These are phyloP conservation scores for Cinara cedri DNA, from an alignment of 2,888 invertebrate genomes.

Conservation along the genomic window DNA sequence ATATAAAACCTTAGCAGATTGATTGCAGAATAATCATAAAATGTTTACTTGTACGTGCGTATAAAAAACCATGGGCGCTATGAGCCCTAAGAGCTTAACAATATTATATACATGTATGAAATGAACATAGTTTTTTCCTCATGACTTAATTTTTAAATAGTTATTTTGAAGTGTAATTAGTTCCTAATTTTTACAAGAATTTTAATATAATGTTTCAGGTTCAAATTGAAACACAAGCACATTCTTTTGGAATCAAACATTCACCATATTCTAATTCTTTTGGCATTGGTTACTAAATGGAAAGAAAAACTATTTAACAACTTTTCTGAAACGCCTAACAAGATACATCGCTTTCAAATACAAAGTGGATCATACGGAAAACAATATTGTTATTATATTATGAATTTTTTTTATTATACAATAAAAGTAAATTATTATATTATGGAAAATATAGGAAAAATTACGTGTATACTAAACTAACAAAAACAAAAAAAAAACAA, in stretches of 20 bases:
- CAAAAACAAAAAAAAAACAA: slow-evolving; percentile 23
- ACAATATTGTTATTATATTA: slow-evolving; percentile 25
- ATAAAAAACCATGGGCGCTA: too few relatives aligned
- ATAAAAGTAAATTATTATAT: slow-evolving; percentile 33
- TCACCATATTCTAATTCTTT: slow-evolving; percentile 75
- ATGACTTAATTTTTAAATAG: neutral
- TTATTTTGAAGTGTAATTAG: neutral
- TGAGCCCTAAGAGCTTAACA: neutral
- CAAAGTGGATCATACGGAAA: neutral
- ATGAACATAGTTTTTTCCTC: neutral
- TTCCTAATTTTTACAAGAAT: neutral
- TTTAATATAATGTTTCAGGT: slow-evolving; percentile 65
- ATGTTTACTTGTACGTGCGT: neutral
- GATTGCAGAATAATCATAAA: neutral
- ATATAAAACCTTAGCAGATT: neutral
- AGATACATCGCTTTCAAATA: slow-evolving; percentile 47
- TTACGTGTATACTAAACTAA: slow-evolving; percentile 34
- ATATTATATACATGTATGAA: neutral
- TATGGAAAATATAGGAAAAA: slow-evolving; percentile 16
- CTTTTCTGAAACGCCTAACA: slow-evolving; percentile 42
- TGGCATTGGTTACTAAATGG: slow-evolving; percentile 60
- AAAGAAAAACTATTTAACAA: slow-evolving; percentile 46
- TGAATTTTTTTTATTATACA: neutral
- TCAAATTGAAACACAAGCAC: slow-evolving; percentile 70
- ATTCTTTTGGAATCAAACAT: slow-evolving; percentile 86